Conservation (phyloP, 2,888 invertebrate species). For the Hirtodrosophila alboralis region DNA sequence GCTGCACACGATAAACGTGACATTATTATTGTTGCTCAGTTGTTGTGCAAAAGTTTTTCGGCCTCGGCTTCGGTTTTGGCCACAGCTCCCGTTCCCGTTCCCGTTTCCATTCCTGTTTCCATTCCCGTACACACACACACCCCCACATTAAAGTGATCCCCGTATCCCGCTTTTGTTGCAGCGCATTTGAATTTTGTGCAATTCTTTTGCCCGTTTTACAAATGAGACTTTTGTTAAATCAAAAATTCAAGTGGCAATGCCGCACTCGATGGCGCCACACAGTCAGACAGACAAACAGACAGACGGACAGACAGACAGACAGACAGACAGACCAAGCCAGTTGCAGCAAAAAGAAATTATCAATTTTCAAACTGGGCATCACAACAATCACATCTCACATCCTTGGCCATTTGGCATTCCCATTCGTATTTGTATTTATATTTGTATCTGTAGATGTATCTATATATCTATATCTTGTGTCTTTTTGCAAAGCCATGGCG, state of each 20-base stretch:
- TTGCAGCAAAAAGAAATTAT: constrained; percentile 63
- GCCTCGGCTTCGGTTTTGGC: constrained; percentile 22
- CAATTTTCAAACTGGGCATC: constrained; percentile 56
- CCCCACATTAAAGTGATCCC: background rate
- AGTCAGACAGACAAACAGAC: constrained; percentile 34
- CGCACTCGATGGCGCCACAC: constrained; percentile 74
- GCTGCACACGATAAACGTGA: constrained; percentile 80
- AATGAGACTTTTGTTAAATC: constrained; percentile 76
- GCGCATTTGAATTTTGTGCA: constrained; percentile 51
- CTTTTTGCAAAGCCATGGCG: constrained; percentile 32
- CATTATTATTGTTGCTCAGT: constrained; percentile 76
- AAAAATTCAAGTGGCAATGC: constrained; percentile 77
- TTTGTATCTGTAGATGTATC: background rate
- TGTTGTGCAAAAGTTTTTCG: constrained; percentile 65
- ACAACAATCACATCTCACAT: constrained; percentile 36
- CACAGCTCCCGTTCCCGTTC: constrained; percentile 15
- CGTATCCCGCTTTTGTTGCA: constrained; percentile 28
- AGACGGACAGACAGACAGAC: constrained; percentile 38
- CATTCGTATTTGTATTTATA: background rate
- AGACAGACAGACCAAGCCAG: constrained; percentile 10
- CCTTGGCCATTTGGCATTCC: constrained; percentile 18
- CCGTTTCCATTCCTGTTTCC: too few relatives aligned
- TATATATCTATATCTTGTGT: background rate
- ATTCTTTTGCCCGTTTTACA: constrained; percentile 63
- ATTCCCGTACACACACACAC: background rate